phyloP scores from a whole-genome alignment of 2,888 invertebrate genomes.

The Nymphalis urticae region DNA sequence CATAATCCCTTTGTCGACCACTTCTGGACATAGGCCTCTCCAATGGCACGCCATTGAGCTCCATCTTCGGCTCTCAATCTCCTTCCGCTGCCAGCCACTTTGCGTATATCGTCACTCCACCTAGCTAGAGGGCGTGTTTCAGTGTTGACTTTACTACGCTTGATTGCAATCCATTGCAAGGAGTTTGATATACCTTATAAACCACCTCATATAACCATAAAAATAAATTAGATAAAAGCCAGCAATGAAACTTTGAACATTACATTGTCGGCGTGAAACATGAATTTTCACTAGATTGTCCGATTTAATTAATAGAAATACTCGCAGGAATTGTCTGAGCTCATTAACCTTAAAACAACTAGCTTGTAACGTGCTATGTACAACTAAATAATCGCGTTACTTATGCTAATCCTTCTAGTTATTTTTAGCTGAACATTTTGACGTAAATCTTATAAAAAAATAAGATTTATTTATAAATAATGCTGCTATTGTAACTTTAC shows the following conservation, averaged over 20 bases:
- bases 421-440: constrained; percentile 28
- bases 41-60: too few relatives aligned
- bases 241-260: constrained; percentile 76
- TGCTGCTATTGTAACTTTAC: too few relatives aligned
- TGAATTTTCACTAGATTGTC: constrained; percentile 66
- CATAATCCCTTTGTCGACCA: too few relatives aligned
- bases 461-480: constrained; percentile 25
- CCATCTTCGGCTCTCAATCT: too few relatives aligned
- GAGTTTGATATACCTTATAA: constrained; percentile 69
- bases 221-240: constrained; percentile 79
- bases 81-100: too few relatives aligned
- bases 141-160: constrained; percentile 33
- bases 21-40: too few relatives aligned
- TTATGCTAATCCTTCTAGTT: constrained; percentile 32
- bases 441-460: constrained; percentile 31
- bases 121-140: too few relatives aligned
- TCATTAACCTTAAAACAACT: constrained; percentile 41
- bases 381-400: background rate
- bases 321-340: constrained; percentile 47
- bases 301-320: constrained; percentile 76
- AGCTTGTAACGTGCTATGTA: constrained; percentile 13
- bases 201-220: constrained; percentile 74
- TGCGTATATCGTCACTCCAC: too few relatives aligned
- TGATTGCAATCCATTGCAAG: constrained; percentile 60
- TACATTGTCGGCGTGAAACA: constrained; percentile 66